Percentiles rank a stretch among this genome's conserved stretches.
These are phyloP conservation scores for Platalea minor DNA, from an alignment of 2,797 vertebrate genomes.

Conservation along the genomic window DNA sequence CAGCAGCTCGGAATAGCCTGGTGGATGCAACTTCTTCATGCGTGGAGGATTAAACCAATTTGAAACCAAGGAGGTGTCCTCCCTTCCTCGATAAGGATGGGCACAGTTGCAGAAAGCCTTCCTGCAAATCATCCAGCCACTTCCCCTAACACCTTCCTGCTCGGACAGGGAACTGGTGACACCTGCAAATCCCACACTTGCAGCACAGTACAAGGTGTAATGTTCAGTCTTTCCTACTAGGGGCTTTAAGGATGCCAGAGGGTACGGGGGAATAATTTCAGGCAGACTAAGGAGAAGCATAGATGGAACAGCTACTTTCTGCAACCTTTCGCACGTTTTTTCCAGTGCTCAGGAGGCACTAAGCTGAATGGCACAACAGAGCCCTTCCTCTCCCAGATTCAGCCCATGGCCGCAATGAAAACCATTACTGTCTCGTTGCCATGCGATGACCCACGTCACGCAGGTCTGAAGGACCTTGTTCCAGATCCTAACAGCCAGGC, in stretches of 20 bases:
- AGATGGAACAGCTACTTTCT: not conserved
- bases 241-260: not conserved
- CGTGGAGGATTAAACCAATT: not conserved
- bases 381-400: not conserved
- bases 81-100: not conserved
- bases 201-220: not conserved
- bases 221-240: not conserved
- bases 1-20: not conserved
- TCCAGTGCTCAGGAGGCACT: not conserved
- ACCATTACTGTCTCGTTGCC: not conserved
- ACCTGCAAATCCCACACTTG: not conserved
- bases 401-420: not conserved
- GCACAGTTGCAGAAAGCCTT: not conserved
- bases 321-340: not conserved
- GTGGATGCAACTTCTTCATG: not conserved
- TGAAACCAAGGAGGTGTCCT: not conserved
- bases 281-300: not conserved
- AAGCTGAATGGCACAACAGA: not conserved
- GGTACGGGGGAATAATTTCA: not conserved
- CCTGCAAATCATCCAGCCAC: not conserved
- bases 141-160: not conserved
- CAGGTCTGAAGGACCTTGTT: not conserved
- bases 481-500: not conserved
- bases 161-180: not conserved
- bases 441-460: accelerated